Conservation (phyloP, 2,113 vertebrate species). For the Chaetorhynchus papuensis region DNA sequence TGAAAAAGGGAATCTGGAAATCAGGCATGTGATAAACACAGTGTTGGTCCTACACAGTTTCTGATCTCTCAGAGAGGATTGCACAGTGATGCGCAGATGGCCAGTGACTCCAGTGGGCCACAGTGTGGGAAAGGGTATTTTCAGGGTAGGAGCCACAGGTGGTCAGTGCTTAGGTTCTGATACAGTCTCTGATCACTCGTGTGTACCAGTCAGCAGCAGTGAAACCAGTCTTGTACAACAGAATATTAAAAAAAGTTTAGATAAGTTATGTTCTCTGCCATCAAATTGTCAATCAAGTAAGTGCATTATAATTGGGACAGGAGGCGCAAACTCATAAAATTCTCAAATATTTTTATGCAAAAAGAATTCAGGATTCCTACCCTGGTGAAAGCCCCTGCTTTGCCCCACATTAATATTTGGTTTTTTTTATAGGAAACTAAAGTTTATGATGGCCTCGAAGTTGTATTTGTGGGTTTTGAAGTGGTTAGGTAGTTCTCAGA, state of each 20-base stretch:
- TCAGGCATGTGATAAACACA: not conserved
- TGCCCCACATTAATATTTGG: not conserved
- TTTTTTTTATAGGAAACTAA: conserved; percentile 45
- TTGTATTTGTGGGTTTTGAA: conserved; percentile 60
- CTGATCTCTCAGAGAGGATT: not conserved
- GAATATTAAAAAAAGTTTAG: not conserved
- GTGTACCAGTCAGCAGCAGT: not conserved
- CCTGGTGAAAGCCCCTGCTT: not conserved
- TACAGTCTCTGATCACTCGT: not conserved
- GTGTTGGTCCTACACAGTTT: not conserved
- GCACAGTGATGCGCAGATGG: not conserved
- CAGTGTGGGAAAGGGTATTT: not conserved
- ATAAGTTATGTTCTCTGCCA: not conserved
- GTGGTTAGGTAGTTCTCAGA: conserved; percentile 78
- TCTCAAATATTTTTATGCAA: not conserved
- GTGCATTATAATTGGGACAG: not conserved
- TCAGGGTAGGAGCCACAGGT: not conserved
- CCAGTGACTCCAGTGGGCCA: not conserved
- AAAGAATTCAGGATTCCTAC: not conserved
- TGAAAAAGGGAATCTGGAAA: not conserved
- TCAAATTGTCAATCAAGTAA: not conserved
- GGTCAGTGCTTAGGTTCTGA: not conserved
- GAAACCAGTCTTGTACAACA: not conserved
- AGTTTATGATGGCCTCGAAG: conserved; percentile 8
- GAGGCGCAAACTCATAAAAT: not conserved